Conservation (phyloP, 2,888 invertebrate genomes). For the Hirudinaria manillensis region DNA sequence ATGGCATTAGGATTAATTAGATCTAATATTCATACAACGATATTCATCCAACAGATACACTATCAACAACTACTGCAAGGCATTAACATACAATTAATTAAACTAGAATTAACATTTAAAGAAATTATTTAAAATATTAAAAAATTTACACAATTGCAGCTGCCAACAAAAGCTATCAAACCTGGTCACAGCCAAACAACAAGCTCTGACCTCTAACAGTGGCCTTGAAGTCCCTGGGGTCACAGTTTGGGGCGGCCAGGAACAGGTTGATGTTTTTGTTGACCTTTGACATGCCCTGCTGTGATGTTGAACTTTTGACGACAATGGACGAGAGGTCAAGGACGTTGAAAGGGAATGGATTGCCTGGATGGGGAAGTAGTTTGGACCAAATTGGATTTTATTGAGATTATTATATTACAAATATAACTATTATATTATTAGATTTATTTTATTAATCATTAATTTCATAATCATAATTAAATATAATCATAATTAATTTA, state of each 20-base stretch:
- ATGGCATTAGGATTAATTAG: no score
- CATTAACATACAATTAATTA: no score
- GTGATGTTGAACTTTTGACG: not conserved
- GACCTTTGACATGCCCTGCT: not conserved
- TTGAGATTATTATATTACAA: not conserved
- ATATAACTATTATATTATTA: not conserved
- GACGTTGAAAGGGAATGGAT: not conserved
- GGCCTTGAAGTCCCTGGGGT: not conserved
- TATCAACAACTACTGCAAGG: no score
- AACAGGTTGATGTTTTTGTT: conserved; percentile 4
- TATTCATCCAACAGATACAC: no score
- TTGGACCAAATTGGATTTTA: not conserved
- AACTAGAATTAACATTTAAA: no score
- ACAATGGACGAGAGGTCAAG: conserved; percentile 4
- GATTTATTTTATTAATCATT: not conserved
- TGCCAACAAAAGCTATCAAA: no score
- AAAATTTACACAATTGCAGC: no score
- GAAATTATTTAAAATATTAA: no score
- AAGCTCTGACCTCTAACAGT: conserved; percentile 5
- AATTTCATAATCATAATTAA: not conserved
- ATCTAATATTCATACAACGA: no score
- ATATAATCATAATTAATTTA: conserved; percentile 5
- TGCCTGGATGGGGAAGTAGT: not conserved
- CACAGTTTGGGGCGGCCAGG: not conserved
- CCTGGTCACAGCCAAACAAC: not conserved